Conservation (phyloP, 2,797 vertebrate species). For the Busarellus nigricollis region DNA sequence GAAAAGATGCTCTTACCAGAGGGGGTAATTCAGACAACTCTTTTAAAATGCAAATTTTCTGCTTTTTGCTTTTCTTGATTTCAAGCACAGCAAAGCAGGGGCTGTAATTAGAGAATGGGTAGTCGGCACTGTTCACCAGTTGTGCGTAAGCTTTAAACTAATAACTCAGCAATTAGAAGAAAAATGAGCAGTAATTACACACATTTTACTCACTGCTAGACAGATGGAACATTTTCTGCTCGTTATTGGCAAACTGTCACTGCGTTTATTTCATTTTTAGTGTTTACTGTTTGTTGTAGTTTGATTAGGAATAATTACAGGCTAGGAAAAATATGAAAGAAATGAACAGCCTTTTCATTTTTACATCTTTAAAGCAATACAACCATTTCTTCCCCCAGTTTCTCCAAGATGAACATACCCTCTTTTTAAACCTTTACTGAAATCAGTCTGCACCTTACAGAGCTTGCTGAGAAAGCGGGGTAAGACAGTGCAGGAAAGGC, state of each 20-base stretch:
- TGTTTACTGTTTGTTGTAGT: constrained; percentile 80
- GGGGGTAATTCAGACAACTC: constrained; percentile 40
- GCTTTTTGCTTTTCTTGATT: constrained; percentile 46
- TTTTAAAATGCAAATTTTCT: constrained; percentile 47
- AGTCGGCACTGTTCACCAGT: constrained; percentile 71
- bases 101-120: constrained; percentile 73
- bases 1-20: background rate
- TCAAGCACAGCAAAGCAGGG: constrained; percentile 48
- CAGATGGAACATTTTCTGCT: constrained; percentile 78
- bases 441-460: background rate
- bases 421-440: background rate
- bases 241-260: constrained; percentile 79
- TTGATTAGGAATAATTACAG: constrained; percentile 80
- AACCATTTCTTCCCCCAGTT: background rate
- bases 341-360: constrained; percentile 60
- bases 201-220: constrained; percentile 77
- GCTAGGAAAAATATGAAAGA: constrained; percentile 72
- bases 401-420: background rate
- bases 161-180: constrained; percentile 83
- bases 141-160: constrained; percentile 77
- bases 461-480: background rate
- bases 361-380: constrained; percentile 54
- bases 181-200: constrained; percentile 84
- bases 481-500: background rate
- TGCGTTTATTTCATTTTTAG: constrained; percentile 76